Conservation (phyloP, 2,113 vertebrate species). For the Acanthochromis polyacanthus region DNA sequence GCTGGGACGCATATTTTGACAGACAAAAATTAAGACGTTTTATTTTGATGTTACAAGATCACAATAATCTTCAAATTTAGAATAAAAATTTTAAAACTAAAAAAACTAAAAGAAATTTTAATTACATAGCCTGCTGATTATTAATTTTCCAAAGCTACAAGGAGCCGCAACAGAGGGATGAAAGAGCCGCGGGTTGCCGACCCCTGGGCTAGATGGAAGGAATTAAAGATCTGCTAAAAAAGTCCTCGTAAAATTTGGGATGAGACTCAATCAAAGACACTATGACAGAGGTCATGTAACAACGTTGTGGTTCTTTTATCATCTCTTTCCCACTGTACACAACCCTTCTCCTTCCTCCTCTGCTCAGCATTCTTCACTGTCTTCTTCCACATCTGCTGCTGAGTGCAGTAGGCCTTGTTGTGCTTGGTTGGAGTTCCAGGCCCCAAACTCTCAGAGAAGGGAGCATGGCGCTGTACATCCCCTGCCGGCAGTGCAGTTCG, state of each 20-base stretch:
- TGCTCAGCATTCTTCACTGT: conserved; percentile 35
- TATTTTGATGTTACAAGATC: too few relatives aligned
- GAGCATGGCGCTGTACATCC: conserved; percentile 36
- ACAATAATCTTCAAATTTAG: too few relatives aligned
- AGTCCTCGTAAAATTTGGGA: neutral
- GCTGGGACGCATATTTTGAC: too few relatives aligned
- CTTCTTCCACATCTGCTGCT: conserved; percentile 60
- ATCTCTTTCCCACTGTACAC: conserved; percentile 11
- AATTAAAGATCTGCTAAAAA: neutral
- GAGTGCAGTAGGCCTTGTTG: conserved; percentile 63
- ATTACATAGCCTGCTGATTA: too few relatives aligned
- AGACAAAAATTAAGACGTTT: too few relatives aligned
- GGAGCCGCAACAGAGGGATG: too few relatives aligned
- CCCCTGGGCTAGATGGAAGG: neutral
- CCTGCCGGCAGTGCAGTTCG: conserved; percentile 73
- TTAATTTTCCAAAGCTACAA: too few relatives aligned
- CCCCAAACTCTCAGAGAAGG: conserved; percentile 37
- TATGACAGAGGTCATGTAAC: conserved; percentile 11
- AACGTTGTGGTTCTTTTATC: conserved; percentile 6
- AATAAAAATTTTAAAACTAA: too few relatives aligned
- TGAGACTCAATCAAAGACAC: neutral
- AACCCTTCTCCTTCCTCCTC: conserved; percentile 25
- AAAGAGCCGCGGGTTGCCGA: too few relatives aligned
- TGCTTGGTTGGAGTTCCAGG: conserved; percentile 69
- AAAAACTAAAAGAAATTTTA: too few relatives aligned